Evolutionary conservation across 2,113 vertebrate species (phyloP).

Genomic region (Podilymbus podiceps): DNA sequence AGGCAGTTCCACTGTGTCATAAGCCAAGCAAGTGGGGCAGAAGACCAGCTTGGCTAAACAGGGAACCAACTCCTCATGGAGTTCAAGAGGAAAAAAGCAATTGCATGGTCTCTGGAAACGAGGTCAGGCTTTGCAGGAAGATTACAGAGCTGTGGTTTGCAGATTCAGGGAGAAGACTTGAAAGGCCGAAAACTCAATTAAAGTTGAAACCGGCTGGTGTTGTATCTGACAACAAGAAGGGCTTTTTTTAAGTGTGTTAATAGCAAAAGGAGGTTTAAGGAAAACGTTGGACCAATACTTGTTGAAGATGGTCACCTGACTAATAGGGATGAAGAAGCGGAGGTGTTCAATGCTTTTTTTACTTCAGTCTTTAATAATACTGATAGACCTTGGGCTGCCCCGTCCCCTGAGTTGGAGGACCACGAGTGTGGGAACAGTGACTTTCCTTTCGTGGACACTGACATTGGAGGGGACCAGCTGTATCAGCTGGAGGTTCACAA

Average conservation of each 20-base stretch:
- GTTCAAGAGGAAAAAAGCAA: background rate
- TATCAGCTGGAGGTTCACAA: background rate
- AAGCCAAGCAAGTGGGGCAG: background rate
- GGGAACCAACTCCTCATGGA: fast-evolving
- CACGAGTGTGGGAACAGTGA: background rate
- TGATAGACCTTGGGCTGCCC: background rate
- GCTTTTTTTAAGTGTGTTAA: background rate
- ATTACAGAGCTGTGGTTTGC: background rate
- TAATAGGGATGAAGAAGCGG: background rate
- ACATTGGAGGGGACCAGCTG: background rate
- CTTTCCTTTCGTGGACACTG: background rate
- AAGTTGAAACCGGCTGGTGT: background rate
- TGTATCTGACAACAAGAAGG: background rate
- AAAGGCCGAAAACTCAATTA: background rate
- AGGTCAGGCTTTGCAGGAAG: background rate
- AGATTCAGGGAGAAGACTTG: too few relatives aligned
- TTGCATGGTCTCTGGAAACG: fast-evolving
- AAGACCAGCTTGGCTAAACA: background rate
- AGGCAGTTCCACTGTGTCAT: fast-evolving
- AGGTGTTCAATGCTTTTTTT: background rate
- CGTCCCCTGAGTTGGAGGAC: background rate
- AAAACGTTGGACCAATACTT: background rate
- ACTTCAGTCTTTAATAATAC: background rate
- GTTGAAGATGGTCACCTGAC: background rate
- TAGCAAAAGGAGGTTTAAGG: background rate